Evolutionary conservation across 2,888 invertebrate genomes (phyloP).

Genomic region (Gastracanthus pulcherrimus): DNA sequence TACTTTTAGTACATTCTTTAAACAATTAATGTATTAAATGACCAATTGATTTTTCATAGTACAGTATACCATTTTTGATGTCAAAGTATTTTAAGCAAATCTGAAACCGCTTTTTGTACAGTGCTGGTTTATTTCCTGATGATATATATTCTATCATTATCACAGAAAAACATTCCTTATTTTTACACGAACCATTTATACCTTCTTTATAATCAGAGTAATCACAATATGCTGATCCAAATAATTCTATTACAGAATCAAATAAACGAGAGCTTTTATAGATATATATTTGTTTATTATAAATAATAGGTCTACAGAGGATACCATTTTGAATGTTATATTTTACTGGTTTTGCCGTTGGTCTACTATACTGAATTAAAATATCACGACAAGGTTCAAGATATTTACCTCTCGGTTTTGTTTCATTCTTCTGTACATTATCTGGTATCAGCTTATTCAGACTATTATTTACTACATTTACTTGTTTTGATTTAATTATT

Average conservation of each 20-base stretch:
- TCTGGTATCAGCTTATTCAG: background rate
- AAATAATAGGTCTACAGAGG: background rate
- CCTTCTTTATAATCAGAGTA: background rate
- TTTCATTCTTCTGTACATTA: background rate
- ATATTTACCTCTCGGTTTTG: background rate
- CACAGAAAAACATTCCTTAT: background rate
- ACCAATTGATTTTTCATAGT: background rate
- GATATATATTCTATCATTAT: background rate
- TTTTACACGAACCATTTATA: background rate
- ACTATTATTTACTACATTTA: background rate
- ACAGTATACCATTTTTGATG: background rate
- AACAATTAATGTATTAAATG: background rate
- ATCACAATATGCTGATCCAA: background rate
- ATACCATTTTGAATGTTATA: background rate
- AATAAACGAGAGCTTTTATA: too few species aligned
- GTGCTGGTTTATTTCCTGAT: background rate
- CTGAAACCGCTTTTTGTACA: background rate
- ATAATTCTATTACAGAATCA: too few species aligned
- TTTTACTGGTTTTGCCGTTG: background rate
- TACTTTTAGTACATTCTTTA: background rate
- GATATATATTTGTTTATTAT: too few species aligned
- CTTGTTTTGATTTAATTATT: background rate
- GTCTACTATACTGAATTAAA: background rate
- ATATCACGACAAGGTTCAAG: background rate
- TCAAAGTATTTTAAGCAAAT: background rate